phyloP scores from a whole-genome alignment of 2,797 vertebrate species.

The Menidia menidia region DNA sequence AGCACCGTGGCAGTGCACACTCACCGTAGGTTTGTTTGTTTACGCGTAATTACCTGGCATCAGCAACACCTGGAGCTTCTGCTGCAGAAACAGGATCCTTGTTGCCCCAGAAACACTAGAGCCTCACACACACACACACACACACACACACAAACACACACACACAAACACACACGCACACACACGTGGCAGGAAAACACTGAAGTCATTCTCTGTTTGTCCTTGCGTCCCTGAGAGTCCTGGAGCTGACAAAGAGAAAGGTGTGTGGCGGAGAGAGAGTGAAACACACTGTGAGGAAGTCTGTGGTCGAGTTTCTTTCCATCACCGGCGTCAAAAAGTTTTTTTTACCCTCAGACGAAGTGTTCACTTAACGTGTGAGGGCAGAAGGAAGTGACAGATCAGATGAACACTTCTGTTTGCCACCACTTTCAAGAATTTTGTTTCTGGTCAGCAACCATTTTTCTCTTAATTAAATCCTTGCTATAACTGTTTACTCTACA shows the following conservation, averaged over 20 bases:
- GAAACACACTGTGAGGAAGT: conserved; percentile 20
- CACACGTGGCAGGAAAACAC: conserved; percentile 68
- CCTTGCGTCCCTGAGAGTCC: conserved; percentile 60
- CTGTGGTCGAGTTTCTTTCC: neutral
- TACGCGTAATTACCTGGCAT: conserved; percentile 74
- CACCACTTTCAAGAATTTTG: neutral
- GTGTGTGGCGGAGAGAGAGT: conserved; percentile 31
- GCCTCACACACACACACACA: conserved; percentile 26
- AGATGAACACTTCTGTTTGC: neutral
- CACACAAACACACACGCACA: too few species aligned
- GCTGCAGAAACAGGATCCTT: conserved; percentile 70
- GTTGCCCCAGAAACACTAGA: conserved; percentile 77
- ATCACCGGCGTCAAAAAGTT: neutral
- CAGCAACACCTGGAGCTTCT: conserved; percentile 67
- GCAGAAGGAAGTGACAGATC: neutral
- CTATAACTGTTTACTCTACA: neutral
- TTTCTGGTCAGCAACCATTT: neutral
- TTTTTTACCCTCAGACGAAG: neutral
- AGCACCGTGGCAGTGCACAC: conserved; percentile 47
- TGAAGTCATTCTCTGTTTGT: conserved; percentile 75
- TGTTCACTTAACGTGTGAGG: neutral
- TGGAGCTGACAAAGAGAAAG: conserved; percentile 37
- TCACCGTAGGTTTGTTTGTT: conserved; percentile 63
- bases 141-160: conserved; percentile 26
- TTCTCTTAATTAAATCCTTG: neutral